Base-by-base conservation (phyloP, 2,888 invertebrate species). In the Microctonus hyperodae region DNA sequence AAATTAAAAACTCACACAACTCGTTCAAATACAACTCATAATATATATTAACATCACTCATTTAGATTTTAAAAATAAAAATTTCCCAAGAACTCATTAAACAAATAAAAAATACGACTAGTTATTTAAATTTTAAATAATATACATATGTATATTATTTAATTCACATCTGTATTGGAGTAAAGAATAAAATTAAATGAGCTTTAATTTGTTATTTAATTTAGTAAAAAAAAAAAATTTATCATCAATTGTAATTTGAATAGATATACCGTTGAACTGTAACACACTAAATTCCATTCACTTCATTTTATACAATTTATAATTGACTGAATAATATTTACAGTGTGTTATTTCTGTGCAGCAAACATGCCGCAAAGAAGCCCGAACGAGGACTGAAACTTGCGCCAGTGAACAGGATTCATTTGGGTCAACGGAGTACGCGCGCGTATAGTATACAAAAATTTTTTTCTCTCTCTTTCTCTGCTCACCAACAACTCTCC, bases 341-440 rank as follows among this genome's bases (percentile, higher is more conserved):
- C 9, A 53, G 25, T 35, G 9, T 23, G 58, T 23, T 11, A 33
- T 35, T 55, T 51, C 25, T 35, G 37, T 53, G 31, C 28, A 25
- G 57, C 51, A 37, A 62, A 57, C 51, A 16, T 25, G 72, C 75
- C 78, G 75, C 79, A 75, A 72, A 70, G 77, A 79, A 78, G 79
- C 72, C 79, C 78, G 81, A 75, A 78, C 78, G 76, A 79, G 80
- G 79, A 81, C 81, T 81, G 78, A 78, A 44, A 44, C 44, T 44
- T 16, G 44, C 44, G 44, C 77, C 76, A 73, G 73, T 72, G 67
- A 71, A 73, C 74, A 76, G 78, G 75, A 78, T 79, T 78, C 81
- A 81, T 81, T 81, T 81, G 79, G 81, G 81, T 81, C 81, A 81
- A 78, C 81, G 71, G 80, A 63, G 58, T 78, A 78, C 79, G 78